Base-by-base conservation (phyloP, 2,888 invertebrate genomes). In the Plutella xylostella region DNA sequence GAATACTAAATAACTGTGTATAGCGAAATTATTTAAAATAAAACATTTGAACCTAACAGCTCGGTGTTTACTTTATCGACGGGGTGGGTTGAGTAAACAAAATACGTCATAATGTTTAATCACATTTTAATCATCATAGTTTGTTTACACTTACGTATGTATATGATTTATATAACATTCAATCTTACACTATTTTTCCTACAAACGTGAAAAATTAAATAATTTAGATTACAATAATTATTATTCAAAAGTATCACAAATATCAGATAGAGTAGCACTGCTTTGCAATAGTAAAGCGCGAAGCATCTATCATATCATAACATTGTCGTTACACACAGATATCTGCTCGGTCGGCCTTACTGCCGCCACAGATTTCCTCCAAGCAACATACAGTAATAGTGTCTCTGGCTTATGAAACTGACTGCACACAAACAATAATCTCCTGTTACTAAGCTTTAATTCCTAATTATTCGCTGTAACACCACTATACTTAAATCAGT, bases 161-260 rank as follows among this genome's bases (percentile, higher is more conserved):
- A 71, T 68, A 75, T 63, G 66, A 65, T 72, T 69, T 64, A 72
- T 65, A 64, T 75, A 76, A 73, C 65, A 67, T 70, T 31, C 7
- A 59, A 61, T 61, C 61, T 63, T 37, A 20, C 20, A 7, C 20
- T n/a, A 37, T 65, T 71, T 65, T 63, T 68, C 71, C 79, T 78
- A 78, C 74, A 77, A 79, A 79, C 71, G 79, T 82, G 80, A 80
- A 83, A 82, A 80, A 80, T 79, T 79, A 79, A 80, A 83, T 83
- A 83, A 83, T 80, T 82, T 83, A 82, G 75, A 75, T 79, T 63
- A 72, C 75, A 75, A 72, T 70, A 73, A 69, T 76, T 72, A 77
- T 77, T 78, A 79, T 78, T 76, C 65, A 78, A 78, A 45, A 79
- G 78, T 82, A 82, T 82, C 82, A 82, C 82, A 82, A 72, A 79